Conservation (phyloP, 2,797 vertebrate species). For the Centroberyx gerrardi region DNA sequence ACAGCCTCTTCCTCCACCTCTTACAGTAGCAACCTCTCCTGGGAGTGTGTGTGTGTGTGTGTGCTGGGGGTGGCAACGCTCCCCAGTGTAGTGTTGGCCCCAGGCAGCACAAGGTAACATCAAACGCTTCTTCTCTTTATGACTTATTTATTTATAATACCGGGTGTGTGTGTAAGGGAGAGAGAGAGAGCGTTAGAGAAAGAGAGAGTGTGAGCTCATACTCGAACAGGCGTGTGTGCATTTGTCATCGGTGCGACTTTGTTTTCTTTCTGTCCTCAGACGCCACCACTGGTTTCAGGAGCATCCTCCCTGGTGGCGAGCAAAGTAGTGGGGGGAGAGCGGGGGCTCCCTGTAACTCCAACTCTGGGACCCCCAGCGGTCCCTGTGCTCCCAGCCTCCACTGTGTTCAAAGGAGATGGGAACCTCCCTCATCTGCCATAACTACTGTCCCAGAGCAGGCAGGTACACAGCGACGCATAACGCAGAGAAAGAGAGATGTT, state of each 20-base stretch:
- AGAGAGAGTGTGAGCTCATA: background rate
- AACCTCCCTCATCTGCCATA: conserved; percentile 57
- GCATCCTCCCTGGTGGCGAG: conserved; percentile 56
- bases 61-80: conserved; percentile 61
- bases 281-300: conserved; percentile 54
- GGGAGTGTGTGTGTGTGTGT: conserved; percentile 46
- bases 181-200: conserved; percentile 33
- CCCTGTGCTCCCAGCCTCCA: conserved; percentile 50
- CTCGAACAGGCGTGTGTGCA: conserved; percentile 54
- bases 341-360: conserved; percentile 58
- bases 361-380: conserved; percentile 53
- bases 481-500: conserved; percentile 53
- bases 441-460: conserved; percentile 49
- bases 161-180: conserved; percentile 24
- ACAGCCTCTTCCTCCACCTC: conserved; percentile 54
- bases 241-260: conserved; percentile 65
- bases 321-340: conserved; percentile 50
- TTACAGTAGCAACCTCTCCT: conserved; percentile 55
- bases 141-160: conserved; percentile 81
- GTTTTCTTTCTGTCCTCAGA: conserved; percentile 69
- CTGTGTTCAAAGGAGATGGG: conserved; percentile 69
- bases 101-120: conserved; percentile 85
- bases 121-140: conserved; percentile 82
- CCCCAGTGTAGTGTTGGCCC: conserved; percentile 82
- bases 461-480: conserved; percentile 54